phyloP scores from a whole-genome alignment of 35 echinoderm and acorn worm species.

The Apostichopus parvimensis region DNA sequence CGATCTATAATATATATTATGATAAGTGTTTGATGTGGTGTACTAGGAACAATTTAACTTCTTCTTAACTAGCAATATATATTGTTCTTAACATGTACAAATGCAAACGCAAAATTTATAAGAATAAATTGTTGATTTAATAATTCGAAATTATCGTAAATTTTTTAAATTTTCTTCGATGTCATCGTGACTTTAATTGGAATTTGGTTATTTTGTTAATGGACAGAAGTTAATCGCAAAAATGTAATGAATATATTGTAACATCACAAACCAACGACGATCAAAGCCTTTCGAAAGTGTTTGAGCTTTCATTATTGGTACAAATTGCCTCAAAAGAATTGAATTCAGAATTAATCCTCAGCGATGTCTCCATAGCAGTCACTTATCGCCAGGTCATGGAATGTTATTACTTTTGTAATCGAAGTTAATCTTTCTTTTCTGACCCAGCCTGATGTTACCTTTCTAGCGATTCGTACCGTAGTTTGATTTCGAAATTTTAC shows the following conservation, averaged over 20 bases:
- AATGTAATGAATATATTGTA: background rate
- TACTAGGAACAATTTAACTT: too few species aligned
- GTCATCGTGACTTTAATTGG: too few species aligned
- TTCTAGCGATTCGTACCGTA: background rate
- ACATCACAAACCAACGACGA: background rate
- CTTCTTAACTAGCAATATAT: too few species aligned
- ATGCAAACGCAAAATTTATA: too few species aligned
- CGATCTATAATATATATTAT: too few species aligned
- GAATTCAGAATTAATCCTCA: conserved; percentile 5
- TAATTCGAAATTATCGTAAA: too few species aligned
- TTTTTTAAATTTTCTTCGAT: too few species aligned
- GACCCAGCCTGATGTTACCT: background rate
- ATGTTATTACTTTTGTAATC: background rate
- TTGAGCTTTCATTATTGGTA: background rate
- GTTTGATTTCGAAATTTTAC: background rate
- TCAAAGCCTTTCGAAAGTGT: background rate
- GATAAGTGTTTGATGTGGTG: too few species aligned
- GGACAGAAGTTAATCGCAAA: too few species aligned
- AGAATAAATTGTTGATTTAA: too few species aligned
- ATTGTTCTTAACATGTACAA: too few species aligned
- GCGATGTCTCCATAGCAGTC: background rate
- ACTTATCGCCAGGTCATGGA: background rate
- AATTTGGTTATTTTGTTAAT: too few species aligned
- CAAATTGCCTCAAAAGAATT: background rate
- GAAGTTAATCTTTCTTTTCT: background rate